phyloP scores from a whole-genome alignment of 37 sponge, comb jelly and placozoan genomes.

The Chondrosia reniformis region DNA sequence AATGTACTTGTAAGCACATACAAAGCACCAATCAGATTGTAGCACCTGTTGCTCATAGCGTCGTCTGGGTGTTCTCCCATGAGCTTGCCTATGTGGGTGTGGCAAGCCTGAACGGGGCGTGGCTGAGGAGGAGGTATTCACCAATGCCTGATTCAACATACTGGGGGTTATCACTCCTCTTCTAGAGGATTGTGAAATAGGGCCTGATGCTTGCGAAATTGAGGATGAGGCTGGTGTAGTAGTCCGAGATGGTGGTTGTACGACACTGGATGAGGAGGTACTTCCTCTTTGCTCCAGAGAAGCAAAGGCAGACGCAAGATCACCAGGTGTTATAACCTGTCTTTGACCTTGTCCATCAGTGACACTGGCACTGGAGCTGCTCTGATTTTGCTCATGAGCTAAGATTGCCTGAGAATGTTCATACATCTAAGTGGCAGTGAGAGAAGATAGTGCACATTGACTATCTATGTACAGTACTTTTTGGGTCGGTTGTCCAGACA shows the following conservation, averaged over 20 bases:
- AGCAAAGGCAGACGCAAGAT: not conserved
- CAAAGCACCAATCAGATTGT: not conserved
- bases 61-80: not conserved
- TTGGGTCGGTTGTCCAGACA: too few species aligned
- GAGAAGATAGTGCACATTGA: too few species aligned
- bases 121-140: not conserved
- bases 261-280: too few species aligned
- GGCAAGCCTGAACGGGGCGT: not conserved
- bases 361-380: not conserved
- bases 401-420: slow-evolving; percentile 61
- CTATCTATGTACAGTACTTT: too few species aligned
- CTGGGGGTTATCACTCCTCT: not conserved
- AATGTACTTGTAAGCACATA: not conserved
- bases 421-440: slow-evolving; percentile 45
- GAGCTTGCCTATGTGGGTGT: not conserved
- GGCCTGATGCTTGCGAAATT: not conserved
- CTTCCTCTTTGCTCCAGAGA: not conserved
- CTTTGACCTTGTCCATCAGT: slow-evolving; percentile 4
- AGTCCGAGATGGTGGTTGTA: not conserved
- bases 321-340: not conserved
- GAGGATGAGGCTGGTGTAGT: not conserved
- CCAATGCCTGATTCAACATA: slow-evolving; percentile 2
- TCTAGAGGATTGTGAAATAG: not conserved
- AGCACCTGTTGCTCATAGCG: not conserved
- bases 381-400: slow-evolving; percentile 44